Conservation (phyloP, 2,888 invertebrate genomes). For the Tethea ocularis region DNA sequence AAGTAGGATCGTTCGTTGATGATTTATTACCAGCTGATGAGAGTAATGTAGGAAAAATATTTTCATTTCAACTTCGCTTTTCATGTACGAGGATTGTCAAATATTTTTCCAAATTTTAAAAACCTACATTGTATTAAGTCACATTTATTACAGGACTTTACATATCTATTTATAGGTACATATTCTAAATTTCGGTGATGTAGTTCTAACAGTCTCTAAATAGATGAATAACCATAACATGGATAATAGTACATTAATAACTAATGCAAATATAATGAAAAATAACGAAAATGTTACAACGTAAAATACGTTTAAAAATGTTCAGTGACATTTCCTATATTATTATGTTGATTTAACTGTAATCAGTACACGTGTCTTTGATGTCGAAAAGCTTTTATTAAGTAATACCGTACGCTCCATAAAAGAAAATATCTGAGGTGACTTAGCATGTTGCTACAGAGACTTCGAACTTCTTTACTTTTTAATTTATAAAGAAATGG, state of each 20-base stretch:
- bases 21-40: too few relatives aligned
- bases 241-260: neutral
- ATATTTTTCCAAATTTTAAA: too few relatives aligned
- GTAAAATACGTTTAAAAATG: neutral
- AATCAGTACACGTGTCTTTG: constrained; percentile 49
- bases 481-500: constrained; percentile 5
- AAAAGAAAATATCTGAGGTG: constrained; percentile 28
- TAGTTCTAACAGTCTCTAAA: too few relatives aligned
- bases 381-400: constrained; percentile 47
- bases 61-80: too few relatives aligned
- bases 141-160: too few relatives aligned
- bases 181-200: too few relatives aligned
- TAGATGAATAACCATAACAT: neutral
- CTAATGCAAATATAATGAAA: neutral
- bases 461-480: constrained; percentile 20
- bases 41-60: too few relatives aligned
- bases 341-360: constrained; percentile 39
- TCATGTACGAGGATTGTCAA: too few relatives aligned
- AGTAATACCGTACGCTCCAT: constrained; percentile 41
- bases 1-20: too few relatives aligned
- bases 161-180: too few relatives aligned
- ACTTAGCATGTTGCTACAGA: constrained; percentile 27
- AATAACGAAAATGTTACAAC: neutral
- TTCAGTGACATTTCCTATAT: neutral
- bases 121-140: too few relatives aligned